Evolutionary conservation across 1,140 invertebrate genomes (phyloP).

Genomic region (Magallana ariakensis): DNA sequence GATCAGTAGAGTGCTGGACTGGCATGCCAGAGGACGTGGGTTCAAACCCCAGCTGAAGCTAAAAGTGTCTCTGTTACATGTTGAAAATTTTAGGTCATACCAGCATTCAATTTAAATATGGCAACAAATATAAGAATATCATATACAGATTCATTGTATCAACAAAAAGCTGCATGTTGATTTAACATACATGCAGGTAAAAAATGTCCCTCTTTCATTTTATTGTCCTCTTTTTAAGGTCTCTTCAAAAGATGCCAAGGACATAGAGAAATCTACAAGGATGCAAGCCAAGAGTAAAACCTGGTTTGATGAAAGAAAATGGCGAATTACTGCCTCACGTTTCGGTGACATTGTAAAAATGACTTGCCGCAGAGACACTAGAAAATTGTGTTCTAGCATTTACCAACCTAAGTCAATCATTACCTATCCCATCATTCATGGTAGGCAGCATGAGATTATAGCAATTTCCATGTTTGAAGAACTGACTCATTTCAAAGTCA

Average conservation of each 20-base stretch:
- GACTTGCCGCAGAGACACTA: slow-evolving; percentile 27
- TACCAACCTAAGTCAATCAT: background rate
- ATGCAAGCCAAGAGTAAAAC: background rate
- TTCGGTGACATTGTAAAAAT: slow-evolving; percentile 35
- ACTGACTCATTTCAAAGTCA: background rate
- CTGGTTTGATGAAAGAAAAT: slow-evolving; percentile 35
- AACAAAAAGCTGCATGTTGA: no score
- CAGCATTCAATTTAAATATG: no score
- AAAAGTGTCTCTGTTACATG: no score
- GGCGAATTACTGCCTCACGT: slow-evolving; percentile 44
- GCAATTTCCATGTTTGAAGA: background rate
- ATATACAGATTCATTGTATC: no score
- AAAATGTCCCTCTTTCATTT: no score
- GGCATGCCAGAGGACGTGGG: no score
- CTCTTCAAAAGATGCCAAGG: background rate
- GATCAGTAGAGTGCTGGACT: no score
- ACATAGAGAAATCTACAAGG: background rate
- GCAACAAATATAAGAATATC: no score
- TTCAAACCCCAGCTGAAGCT: no score
- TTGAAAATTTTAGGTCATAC: no score
- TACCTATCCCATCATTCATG: background rate
- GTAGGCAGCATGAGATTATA: background rate
- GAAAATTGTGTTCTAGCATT: slow-evolving; percentile 4
- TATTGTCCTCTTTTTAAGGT: no score
- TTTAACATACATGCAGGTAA: no score